Evolutionary conservation across 1,140 invertebrate genomes (phyloP).

Genomic region (Phenacoccus solenopsis): DNA sequence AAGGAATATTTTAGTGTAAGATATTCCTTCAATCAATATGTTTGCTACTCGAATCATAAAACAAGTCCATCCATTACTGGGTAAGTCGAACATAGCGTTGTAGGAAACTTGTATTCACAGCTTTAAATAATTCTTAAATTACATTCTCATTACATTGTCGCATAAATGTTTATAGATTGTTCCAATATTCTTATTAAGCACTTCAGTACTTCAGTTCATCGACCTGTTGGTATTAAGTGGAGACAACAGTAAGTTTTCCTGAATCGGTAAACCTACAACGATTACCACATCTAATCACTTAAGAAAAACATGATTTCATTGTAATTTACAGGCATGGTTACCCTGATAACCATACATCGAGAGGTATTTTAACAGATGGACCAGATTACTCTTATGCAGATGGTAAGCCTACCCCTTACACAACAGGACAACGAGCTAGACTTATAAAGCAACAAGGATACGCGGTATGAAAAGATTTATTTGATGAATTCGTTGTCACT

Average conservation of each 20-base stretch:
- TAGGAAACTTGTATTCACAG: too few relatives aligned
- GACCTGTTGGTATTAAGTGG: not conserved
- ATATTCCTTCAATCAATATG: too few relatives aligned
- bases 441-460: conserved; percentile 24
- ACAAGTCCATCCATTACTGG: too few relatives aligned
- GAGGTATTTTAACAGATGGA: conserved; percentile 22
- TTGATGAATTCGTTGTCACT: not conserved
- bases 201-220: not conserved
- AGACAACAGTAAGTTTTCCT: not conserved
- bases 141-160: too few relatives aligned
- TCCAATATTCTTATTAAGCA: not conserved
- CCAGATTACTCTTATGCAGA: conserved; percentile 25
- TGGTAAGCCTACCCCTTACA: conserved; percentile 26
- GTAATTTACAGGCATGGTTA: conserved; percentile 10
- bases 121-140: too few relatives aligned
- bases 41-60: too few relatives aligned
- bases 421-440: conserved; percentile 21
- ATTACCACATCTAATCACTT: too few relatives aligned
- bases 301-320: not conserved
- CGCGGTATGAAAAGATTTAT: conserved; percentile 23
- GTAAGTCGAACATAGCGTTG: too few relatives aligned
- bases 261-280: too few relatives aligned
- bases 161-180: not conserved
- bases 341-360: conserved; percentile 13
- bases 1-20: too few relatives aligned